These are phyloP conservation scores for Sisor rabdophorus DNA, from an alignment of 2,113 vertebrate species.

Conservation along the genomic window DNA sequence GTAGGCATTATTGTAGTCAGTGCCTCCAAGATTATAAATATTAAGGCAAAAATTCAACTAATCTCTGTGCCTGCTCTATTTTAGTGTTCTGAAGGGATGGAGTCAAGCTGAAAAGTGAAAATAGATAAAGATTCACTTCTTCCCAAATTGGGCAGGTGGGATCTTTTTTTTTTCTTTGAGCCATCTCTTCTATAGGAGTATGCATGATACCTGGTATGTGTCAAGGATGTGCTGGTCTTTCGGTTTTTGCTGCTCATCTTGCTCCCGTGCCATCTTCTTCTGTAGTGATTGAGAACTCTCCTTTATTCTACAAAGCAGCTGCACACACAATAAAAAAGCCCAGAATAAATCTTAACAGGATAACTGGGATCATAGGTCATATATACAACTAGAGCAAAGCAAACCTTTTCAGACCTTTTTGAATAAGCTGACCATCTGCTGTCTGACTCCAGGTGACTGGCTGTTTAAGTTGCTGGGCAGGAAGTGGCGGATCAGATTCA, in stretches of 20 bases:
- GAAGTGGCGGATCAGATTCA: slow-evolving; percentile 80
- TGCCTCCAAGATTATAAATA: no score
- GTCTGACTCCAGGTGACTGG: slow-evolving; percentile 83
- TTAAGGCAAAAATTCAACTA: no score
- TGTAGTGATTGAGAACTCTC: slow-evolving; percentile 84
- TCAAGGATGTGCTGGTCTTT: slow-evolving; percentile 61
- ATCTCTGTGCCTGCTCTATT: no score
- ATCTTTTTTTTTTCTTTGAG: no score
- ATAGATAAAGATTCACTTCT: no score
- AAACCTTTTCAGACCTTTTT: slow-evolving; percentile 77
- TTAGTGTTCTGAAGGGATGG: no score
- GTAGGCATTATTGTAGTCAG: no score
- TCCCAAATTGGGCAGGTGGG: no score
- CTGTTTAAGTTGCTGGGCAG: slow-evolving; percentile 82
- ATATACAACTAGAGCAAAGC: neutral
- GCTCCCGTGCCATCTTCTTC: slow-evolving; percentile 72
- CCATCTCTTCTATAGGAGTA: no score
- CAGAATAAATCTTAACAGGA: slow-evolving; percentile 1
- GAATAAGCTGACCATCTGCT: slow-evolving; percentile 83
- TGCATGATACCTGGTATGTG: slow-evolving; percentile 79
- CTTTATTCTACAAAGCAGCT: slow-evolving; percentile 85
- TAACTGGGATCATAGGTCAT: neutral
- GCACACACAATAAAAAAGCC: slow-evolving; percentile 20
- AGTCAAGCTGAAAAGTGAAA: no score
- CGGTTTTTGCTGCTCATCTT: slow-evolving; percentile 52